phyloP scores from a whole-genome alignment of 2,113 vertebrate genomes.

The Empidonax traillii region DNA sequence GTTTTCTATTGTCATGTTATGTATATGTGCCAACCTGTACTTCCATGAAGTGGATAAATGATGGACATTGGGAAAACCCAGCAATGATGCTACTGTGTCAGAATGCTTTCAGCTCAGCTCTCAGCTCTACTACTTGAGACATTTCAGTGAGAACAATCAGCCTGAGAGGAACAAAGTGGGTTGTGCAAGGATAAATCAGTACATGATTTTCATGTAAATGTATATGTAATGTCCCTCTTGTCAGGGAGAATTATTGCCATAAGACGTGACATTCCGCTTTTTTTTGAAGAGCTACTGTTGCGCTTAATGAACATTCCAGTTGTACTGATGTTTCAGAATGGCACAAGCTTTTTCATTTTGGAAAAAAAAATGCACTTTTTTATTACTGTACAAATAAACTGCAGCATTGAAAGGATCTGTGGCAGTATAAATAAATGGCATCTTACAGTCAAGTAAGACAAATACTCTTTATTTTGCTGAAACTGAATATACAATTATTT shows the following conservation, averaged over 20 bases:
- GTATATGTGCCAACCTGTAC: constrained; percentile 98
- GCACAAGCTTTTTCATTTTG: constrained; percentile 76
- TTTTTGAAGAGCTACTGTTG: constrained; percentile 70
- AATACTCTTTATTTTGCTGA: constrained; percentile 81
- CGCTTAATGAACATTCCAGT: constrained; percentile 75
- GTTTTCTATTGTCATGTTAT: constrained; percentile 92
- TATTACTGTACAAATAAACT: constrained; percentile 72
- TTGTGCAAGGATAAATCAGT: constrained; percentile 42
- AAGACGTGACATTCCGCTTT: constrained; percentile 70
- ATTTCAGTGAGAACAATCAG: neutral
- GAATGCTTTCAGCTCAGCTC: constrained; percentile 54
- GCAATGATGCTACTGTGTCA: neutral
- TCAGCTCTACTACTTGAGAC: neutral
- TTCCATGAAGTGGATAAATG: constrained; percentile 91
- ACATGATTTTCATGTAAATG: constrained; percentile 72
- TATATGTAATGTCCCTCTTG: constrained; percentile 69
- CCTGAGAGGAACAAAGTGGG: constrained; percentile 24
- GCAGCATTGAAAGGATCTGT: constrained; percentile 68
- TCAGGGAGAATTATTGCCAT: constrained; percentile 67
- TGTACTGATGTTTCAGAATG: constrained; percentile 64
- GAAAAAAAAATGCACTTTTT: constrained; percentile 62
- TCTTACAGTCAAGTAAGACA: constrained; percentile 77
- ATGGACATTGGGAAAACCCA: constrained; percentile 13
- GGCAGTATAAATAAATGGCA: constrained; percentile 71
- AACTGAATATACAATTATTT: constrained; percentile 78